These are phyloP conservation scores for Bujurquina vittata DNA, from an alignment of 2,113 vertebrate species.

Conservation along the genomic window DNA sequence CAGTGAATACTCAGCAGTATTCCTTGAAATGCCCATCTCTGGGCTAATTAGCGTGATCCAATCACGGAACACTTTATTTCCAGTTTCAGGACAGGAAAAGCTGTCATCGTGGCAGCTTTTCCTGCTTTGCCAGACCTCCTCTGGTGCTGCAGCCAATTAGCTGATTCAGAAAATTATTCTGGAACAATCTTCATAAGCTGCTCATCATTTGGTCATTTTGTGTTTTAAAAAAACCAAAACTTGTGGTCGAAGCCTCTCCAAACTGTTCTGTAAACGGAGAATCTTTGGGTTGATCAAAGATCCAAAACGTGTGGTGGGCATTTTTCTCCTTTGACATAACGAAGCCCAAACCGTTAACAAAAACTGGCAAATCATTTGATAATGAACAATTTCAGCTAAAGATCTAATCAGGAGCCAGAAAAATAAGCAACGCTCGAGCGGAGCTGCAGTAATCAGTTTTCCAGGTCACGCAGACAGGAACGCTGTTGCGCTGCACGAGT, in stretches of 20 bases:
- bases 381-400: not conserved
- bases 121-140: not conserved
- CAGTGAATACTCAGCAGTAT: not conserved
- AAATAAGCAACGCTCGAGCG: not conserved
- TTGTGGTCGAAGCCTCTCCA: not conserved
- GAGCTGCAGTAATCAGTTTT: not conserved
- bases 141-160: not conserved
- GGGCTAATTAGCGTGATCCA: not conserved
- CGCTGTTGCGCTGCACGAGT: not conserved
- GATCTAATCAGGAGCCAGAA: not conserved
- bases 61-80: not conserved
- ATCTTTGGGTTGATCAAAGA: not conserved
- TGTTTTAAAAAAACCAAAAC: not conserved
- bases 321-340: not conserved
- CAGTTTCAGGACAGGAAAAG: not conserved
- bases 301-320: not conserved
- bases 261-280: not conserved
- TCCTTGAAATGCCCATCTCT: not conserved
- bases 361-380: not conserved
- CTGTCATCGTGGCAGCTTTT: not conserved
- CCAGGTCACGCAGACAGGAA: not conserved
- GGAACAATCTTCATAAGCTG: not conserved
- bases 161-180: not conserved
- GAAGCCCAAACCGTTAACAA: no score
- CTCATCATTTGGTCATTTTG: not conserved